Conservation (phyloP, 2,797 vertebrate species). For the Poecilia picta region DNA sequence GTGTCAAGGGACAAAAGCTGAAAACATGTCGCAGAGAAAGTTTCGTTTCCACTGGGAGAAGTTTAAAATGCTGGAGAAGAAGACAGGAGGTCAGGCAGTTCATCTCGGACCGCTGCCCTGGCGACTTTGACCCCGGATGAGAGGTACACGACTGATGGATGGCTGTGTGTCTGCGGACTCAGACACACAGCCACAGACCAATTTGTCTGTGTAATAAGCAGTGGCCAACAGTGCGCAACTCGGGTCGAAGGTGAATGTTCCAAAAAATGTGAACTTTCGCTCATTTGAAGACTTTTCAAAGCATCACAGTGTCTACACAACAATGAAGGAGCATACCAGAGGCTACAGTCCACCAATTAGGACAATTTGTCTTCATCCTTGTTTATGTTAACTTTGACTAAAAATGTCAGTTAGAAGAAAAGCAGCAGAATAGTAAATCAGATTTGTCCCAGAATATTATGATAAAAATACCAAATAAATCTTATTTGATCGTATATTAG, state of each 20-base stretch:
- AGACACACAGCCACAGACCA: neutral
- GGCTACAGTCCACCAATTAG: neutral
- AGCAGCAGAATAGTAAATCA: neutral
- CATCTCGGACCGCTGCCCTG: neutral
- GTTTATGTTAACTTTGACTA: constrained; percentile 1
- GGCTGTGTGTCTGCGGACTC: neutral
- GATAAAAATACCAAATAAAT: neutral
- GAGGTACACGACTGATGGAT: neutral
- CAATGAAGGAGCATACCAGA: neutral
- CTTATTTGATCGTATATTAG: neutral
- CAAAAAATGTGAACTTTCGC: constrained; percentile 18
- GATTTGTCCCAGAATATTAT: neutral
- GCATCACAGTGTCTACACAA: constrained; percentile 3
- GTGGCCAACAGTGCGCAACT: constrained; percentile 11
- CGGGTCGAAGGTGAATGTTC: neutral
- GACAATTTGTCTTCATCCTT: neutral
- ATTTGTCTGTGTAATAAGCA: constrained; percentile 17
- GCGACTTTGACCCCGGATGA: neutral
- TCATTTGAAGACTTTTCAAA: neutral
- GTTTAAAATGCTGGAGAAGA: neutral
- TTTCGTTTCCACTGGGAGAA: neutral
- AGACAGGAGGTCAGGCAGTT: neutral
- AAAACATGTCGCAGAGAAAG: neutral
- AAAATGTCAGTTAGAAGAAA: neutral
- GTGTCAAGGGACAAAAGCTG: neutral